Evolutionary conservation across 2,797 vertebrate species (phyloP).

Genomic region (Myioborus miniatus): DNA sequence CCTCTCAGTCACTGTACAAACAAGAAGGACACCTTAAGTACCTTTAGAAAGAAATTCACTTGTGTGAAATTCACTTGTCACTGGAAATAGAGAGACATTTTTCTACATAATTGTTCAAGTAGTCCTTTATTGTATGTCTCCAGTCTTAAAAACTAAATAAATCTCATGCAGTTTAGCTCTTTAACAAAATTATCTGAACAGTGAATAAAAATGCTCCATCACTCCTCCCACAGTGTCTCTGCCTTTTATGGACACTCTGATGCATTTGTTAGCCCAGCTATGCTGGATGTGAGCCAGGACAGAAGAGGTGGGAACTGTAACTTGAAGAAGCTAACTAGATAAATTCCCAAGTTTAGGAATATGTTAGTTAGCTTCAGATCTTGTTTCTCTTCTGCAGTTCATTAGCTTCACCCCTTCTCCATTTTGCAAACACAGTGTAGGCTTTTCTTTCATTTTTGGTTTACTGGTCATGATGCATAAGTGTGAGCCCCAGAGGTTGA

Average conservation of each 20-base stretch:
- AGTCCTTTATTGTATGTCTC: background rate
- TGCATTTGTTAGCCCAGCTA: background rate
- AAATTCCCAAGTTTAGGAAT: background rate
- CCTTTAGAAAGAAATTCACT: background rate
- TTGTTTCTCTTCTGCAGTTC: background rate
- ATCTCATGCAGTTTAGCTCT: background rate
- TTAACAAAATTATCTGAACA: background rate
- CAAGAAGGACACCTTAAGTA: background rate
- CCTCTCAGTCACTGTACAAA: background rate
- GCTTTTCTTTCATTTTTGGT: background rate
- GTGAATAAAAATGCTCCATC: background rate
- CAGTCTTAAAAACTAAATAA: background rate
- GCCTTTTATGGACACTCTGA: background rate
- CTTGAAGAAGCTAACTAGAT: background rate
- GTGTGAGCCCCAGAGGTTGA: background rate
- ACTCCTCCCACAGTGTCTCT: background rate
- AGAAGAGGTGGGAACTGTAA: background rate
- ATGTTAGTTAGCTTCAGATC: background rate
- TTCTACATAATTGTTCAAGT: constrained; percentile 1
- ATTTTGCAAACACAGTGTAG: background rate
- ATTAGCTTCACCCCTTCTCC: background rate
- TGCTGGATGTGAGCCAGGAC: background rate
- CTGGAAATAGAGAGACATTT: background rate
- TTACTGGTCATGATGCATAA: background rate
- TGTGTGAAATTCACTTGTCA: background rate